Evolutionary conservation across 2,888 invertebrate species (phyloP).

Genomic region (Petrophora chlorosata): DNA sequence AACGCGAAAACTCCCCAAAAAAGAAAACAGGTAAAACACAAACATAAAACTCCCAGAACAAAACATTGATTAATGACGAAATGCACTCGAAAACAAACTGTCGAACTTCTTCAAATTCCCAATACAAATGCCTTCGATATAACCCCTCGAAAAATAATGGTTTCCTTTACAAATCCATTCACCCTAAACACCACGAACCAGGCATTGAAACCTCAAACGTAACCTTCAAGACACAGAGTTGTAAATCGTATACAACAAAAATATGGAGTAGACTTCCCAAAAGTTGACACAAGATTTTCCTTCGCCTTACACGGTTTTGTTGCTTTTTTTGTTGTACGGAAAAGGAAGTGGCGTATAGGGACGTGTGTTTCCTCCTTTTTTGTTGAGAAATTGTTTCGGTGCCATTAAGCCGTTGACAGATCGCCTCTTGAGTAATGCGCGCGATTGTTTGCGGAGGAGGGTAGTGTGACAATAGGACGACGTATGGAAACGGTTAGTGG

Average conservation of each 20-base stretch:
- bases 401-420: constrained; percentile 83
- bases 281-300: constrained; percentile 70
- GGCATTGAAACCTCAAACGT: constrained; percentile 37
- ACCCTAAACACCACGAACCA: neutral
- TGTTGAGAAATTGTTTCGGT: constrained; percentile 82
- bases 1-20: constrained; percentile 60
- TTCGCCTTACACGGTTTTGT: constrained; percentile 60
- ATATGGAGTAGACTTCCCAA: constrained; percentile 54
- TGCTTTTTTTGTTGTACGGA: constrained; percentile 74
- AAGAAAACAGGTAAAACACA: constrained; percentile 77
- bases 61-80: constrained; percentile 83
- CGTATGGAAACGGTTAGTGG: constrained; percentile 41
- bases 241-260: constrained; percentile 28
- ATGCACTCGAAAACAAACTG: constrained; percentile 84
- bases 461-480: constrained; percentile 58
- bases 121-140: constrained; percentile 79
- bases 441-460: constrained; percentile 66
- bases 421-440: constrained; percentile 77
- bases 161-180: constrained; percentile 61
- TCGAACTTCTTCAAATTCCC: constrained; percentile 83
- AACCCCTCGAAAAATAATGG: constrained; percentile 81
- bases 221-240: fast-evolving
- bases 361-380: constrained; percentile 80
- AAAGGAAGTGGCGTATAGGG: constrained; percentile 76
- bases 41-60: constrained; percentile 75